Evolutionary conservation across 2,888 invertebrate genomes (phyloP).

Genomic region (Chaetoderma sp.): DNA sequence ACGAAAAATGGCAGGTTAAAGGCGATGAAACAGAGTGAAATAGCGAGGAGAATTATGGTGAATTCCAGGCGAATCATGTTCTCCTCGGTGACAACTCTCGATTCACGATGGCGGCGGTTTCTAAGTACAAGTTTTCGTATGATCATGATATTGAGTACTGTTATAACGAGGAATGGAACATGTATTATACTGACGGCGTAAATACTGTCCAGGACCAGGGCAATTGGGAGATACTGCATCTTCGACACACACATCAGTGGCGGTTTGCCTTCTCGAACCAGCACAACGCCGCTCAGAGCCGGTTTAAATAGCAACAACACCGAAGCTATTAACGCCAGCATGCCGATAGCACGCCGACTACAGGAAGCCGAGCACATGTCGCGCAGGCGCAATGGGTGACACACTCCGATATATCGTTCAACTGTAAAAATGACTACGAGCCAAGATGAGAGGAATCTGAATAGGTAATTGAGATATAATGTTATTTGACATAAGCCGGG

Average conservation of each 20-base stretch:
- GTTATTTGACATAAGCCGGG: constrained; percentile 80
- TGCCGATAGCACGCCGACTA: constrained; percentile 49
- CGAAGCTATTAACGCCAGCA: constrained; percentile 42
- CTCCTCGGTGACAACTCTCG: constrained; percentile 49
- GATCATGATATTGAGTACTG: constrained; percentile 58
- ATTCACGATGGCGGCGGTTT: constrained; percentile 45
- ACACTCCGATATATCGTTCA: constrained; percentile 63
- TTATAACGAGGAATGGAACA: constrained; percentile 61
- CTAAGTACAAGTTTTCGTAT: constrained; percentile 54
- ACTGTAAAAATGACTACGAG: constrained; percentile 61
- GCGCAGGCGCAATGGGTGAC: constrained; percentile 55
- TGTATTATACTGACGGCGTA: constrained; percentile 59
- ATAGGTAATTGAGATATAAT: constrained; percentile 76
- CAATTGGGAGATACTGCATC: constrained; percentile 39
- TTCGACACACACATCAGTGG: constrained; percentile 47
- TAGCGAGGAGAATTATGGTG: constrained; percentile 59
- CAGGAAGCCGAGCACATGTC: constrained; percentile 53
- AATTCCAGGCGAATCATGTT: constrained; percentile 61
- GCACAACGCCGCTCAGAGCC: constrained; percentile 42
- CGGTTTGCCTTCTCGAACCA: constrained; percentile 22
- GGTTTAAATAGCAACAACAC: constrained; percentile 56
- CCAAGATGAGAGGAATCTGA: constrained; percentile 64
- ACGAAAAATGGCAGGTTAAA: constrained; percentile 63
- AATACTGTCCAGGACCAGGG: constrained; percentile 55
- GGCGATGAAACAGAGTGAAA: constrained; percentile 62